Conservation (phyloP, 2,888 invertebrate genomes). For the Aquatica leii region DNA sequence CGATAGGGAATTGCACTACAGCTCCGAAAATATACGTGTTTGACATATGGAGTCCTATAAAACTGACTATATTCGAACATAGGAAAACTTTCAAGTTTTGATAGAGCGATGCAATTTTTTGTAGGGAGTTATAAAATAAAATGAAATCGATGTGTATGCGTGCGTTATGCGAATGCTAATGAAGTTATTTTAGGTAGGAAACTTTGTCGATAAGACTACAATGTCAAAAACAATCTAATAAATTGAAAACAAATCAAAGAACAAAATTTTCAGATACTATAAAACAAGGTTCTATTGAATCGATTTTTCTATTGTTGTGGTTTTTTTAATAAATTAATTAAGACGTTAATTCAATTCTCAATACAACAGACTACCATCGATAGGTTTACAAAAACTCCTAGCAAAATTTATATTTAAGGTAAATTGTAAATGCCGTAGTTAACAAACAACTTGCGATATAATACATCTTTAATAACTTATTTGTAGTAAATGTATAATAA, state of each 20-base stretch:
- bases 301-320: neutral
- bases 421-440: too few species aligned
- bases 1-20: conserved; percentile 38
- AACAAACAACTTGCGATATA: too few species aligned
- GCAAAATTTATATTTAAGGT: too few species aligned
- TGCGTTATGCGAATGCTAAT: conserved; percentile 42
- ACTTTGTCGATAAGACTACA: conserved; percentile 23
- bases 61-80: conserved; percentile 32
- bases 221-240: conserved; percentile 28
- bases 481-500: too few species aligned
- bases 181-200: conserved; percentile 28
- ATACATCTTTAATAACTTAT: too few species aligned
- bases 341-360: neutral
- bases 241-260: conserved; percentile 20
- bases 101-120: conserved; percentile 37
- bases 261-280: conserved; percentile 9
- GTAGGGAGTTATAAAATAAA: conserved; percentile 37
- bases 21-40: conserved; percentile 31
- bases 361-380: neutral
- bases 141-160: conserved; percentile 41
- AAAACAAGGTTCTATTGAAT: neutral
- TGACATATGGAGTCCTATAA: conserved; percentile 37
- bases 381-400: too few species aligned
- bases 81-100: conserved; percentile 37
- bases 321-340: conserved; percentile 4